These are phyloP conservation scores for Caenorhabditis remanei DNA, from an alignment of 1,140 invertebrate species.

Conservation along the genomic window DNA sequence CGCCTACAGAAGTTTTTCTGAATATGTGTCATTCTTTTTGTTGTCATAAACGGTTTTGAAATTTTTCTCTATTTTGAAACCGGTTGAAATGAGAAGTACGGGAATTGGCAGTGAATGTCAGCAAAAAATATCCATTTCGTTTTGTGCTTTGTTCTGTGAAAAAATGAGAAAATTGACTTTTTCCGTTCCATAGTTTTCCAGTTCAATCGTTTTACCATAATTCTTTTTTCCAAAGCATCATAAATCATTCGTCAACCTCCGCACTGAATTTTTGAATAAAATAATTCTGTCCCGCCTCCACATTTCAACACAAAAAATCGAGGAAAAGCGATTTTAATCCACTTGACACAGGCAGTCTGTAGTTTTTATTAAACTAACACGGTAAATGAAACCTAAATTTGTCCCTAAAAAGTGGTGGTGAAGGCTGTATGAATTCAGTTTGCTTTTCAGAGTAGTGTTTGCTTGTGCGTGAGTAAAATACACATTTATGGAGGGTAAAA, in stretches of 20 bases:
- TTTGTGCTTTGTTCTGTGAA: slow-evolving; percentile 7
- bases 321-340: slow-evolving; percentile 44
- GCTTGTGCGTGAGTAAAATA: slow-evolving; percentile 49
- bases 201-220: not conserved
- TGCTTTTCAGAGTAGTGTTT: slow-evolving; percentile 52
- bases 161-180: slow-evolving; percentile 19
- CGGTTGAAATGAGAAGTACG: not conserved
- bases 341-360: not conserved
- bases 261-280: slow-evolving; percentile 46
- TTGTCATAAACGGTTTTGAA: slow-evolving; percentile 52
- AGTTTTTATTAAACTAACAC: slow-evolving; percentile 46
- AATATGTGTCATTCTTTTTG: slow-evolving; percentile 16
- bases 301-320: not conserved
- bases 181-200: not conserved
- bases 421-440: slow-evolving; percentile 29
- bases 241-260: slow-evolving; percentile 41
- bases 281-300: slow-evolving; percentile 32
- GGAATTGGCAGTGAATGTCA: not conserved
- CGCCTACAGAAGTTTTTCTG: slow-evolving; percentile 46
- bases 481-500: slow-evolving; percentile 37
- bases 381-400: slow-evolving; percentile 54
- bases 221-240: slow-evolving; percentile 28
- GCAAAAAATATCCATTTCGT: not conserved
- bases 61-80: slow-evolving; percentile 10
- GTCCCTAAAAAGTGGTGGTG: slow-evolving; percentile 25